Evolutionary conservation across 2,797 vertebrate genomes (phyloP).

Genomic region (Borostomias antarcticus): DNA sequence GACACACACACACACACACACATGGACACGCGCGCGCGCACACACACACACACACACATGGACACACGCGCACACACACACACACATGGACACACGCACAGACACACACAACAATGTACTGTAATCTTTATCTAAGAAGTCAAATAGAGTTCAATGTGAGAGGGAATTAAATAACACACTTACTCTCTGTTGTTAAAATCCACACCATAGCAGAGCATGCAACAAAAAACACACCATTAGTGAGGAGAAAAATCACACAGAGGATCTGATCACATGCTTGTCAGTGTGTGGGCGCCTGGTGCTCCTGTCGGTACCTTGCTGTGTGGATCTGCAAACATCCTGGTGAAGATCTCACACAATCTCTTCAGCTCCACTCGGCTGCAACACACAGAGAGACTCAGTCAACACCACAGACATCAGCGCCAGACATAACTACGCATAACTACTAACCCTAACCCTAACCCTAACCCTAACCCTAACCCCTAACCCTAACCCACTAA

Average conservation of each 20-base stretch:
- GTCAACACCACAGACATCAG: background rate
- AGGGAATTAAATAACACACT: constrained; percentile 74
- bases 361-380: constrained; percentile 91
- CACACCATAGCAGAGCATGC: constrained; percentile 94
- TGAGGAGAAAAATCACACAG: constrained; percentile 41
- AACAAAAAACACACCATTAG: constrained; percentile 84
- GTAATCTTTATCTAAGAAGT: background rate
- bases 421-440: constrained; percentile 12
- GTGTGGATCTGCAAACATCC: constrained; percentile 93
- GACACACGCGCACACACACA: background rate
- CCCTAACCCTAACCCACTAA: no score
- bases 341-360: constrained; percentile 91
- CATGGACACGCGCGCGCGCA: background rate
- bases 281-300: background rate
- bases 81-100: background rate
- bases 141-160: background rate
- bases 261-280: constrained; percentile 11
- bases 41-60: background rate
- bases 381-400: constrained; percentile 24
- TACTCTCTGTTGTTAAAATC: constrained; percentile 98
- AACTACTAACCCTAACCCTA: background rate
- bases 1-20: background rate
- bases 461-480: background rate
- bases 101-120: no score
- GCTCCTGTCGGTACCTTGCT: constrained; percentile 85